These are phyloP conservation scores for Eurytoma adleriae DNA, from an alignment of 2,888 invertebrate genomes.

Conservation along the genomic window DNA sequence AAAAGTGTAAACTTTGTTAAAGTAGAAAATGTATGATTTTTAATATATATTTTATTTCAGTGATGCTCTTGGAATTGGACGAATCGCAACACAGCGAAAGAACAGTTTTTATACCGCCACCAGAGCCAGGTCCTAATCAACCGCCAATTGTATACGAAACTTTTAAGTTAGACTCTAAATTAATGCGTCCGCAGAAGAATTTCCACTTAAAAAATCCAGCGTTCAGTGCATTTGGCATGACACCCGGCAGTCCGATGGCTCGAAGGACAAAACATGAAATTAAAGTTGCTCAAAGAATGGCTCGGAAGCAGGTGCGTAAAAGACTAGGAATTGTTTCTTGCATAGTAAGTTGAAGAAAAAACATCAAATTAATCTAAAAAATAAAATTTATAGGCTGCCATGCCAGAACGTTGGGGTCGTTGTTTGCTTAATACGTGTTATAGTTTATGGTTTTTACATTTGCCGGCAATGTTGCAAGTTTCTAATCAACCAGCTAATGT, in stretches of 20 bases:
- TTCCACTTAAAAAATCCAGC: constrained; percentile 70
- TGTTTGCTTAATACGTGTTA: constrained; percentile 92
- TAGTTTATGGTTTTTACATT: constrained; percentile 96
- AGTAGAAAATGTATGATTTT: not conserved
- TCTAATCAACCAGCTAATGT: constrained; percentile 78
- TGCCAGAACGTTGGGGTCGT: constrained; percentile 95
- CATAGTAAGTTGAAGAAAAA: not conserved
- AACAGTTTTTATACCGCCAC: constrained; percentile 96
- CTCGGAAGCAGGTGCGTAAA: constrained; percentile 77
- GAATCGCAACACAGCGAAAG: constrained; percentile 87
- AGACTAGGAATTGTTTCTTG: too few species aligned
- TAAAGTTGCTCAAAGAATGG: constrained; percentile 91
- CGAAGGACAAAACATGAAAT: constrained; percentile 97
- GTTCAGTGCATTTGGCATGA: constrained; percentile 73
- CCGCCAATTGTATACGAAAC: constrained; percentile 77
- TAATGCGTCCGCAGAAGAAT: constrained; percentile 77
- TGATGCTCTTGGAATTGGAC: constrained; percentile 87
- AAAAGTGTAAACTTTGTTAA: not conserved
- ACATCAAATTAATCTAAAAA: not conserved
- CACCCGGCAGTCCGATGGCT: constrained; percentile 93
- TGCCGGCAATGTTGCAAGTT: constrained; percentile 88
- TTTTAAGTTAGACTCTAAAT: constrained; percentile 81
- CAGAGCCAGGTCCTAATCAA: constrained; percentile 82
- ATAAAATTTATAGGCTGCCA: constrained; percentile 75
- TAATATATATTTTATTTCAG: constrained; percentile 59